phyloP scores from a whole-genome alignment of 2,888 invertebrate species.

The Chrysolina haemoptera region DNA sequence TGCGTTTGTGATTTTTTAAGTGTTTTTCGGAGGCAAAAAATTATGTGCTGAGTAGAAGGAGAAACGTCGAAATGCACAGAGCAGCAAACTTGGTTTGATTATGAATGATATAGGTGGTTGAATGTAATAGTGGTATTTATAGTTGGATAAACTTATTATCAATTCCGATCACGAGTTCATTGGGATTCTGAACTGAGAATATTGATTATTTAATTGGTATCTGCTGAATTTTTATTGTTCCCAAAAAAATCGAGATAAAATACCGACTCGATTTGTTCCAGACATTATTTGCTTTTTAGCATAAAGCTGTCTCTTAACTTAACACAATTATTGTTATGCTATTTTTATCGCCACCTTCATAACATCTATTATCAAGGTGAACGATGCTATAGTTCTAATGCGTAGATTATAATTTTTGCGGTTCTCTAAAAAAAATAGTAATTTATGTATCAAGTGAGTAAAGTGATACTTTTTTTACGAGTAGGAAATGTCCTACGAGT shows the following conservation, averaged over 20 bases:
- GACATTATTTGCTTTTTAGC: not conserved
- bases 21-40: slow-evolving; percentile 28
- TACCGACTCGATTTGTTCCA: not conserved
- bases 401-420: not conserved
- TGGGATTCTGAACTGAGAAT: no score
- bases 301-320: not conserved
- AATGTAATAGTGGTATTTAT: not conserved
- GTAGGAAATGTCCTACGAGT: no score
- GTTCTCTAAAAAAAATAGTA: no score
- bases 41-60: not conserved
- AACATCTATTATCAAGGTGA: slow-evolving; percentile 5
- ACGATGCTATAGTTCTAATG: not conserved
- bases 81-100: not conserved
- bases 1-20: slow-evolving; percentile 1
- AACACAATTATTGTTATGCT: not conserved
- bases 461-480: no score
- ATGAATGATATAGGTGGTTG: not conserved
- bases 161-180: no score
- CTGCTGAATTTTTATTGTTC: not conserved
- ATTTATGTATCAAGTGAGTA: no score
- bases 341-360: slow-evolving; percentile 15
- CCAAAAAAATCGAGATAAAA: not conserved
- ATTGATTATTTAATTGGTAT: not conserved
- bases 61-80: not conserved
- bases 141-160: not conserved